Evolutionary conservation across 2,113 vertebrate genomes (phyloP), one percentile per base, ranked within the genome.

Genomic region (Podiceps cristatus): DNA sequence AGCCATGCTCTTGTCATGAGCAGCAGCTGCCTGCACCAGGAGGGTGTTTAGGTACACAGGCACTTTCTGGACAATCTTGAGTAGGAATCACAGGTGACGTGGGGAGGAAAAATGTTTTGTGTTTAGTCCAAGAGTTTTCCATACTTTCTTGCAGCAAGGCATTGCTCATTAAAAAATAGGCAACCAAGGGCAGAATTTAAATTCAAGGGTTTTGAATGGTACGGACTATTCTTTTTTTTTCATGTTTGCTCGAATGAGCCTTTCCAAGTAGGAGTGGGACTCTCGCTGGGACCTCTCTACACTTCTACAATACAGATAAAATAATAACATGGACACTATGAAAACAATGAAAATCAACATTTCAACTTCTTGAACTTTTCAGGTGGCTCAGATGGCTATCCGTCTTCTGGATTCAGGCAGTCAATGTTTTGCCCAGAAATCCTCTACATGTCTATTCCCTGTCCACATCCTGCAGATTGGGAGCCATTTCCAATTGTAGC

Each of bases 381-480:
- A 75, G 25, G 29, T 75, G 50, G 25, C 62, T 79, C 44, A 56
- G 29, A 58, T 63, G 24, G 35, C 56, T 53, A n/a, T 2, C 17
- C 9, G 68, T 63, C 37, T 78, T 49, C 50, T 56, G 42, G 15
- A 56, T 56, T 80, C 58, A 80, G 47, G 35, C 25, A 84, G n/a
- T 7, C 47, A 60, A 19, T 22, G 5, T 29, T 88, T 88, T 71
- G 13, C 27, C 28, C 35, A 84, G 31, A 66, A 75, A 75, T 91
- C 72, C 52, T 52, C 63, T 50, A 19, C 3, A 9, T 23, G 35
- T 3, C 13, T 79, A 4, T 71, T 80, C 23, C 10, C 25, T 45
- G 42, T 10, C 27, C 7, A 17, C 1, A 0, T 71, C 11, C 24
- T 0, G 10, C 14, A 55, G 7, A 31, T 10, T 66, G 50, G 28